Evolutionary conservation across 53 echinoderm and acorn worm species (phyloP), one percentile per base, ranked within the genome.

Genomic region (Mesocentrotus franciscanus): DNA sequence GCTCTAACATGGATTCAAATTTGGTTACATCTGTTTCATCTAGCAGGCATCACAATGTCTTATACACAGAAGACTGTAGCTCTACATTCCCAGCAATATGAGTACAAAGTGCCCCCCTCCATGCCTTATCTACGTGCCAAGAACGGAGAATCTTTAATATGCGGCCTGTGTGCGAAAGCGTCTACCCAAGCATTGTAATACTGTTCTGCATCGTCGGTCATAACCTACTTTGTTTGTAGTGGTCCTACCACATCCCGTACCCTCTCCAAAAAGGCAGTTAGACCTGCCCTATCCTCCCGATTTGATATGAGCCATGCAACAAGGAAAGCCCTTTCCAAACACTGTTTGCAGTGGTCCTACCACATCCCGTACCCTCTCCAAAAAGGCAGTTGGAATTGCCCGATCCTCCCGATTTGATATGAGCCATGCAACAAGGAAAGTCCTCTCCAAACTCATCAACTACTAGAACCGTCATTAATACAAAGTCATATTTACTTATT

Each of bases 121-220:
- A 70, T 56, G 3, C 3, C 3, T 39, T 39, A 3, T 8, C 66
- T 55, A n/a, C 71, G 1, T 95, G 95, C 92, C 92, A 95, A 10
- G 91, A n/a, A 76, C 92, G 92, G 17, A 91, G 62, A 33, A 92
- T 8, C 34, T 92, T n/a, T n/a, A n/a, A n/a, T 91, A 22, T 58
- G 7, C 11, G 78, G 78, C 22, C 79, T 59, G 27, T 92, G 78
- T 11, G 71, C 32, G 85, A 95, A 95, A 24, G 61, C 91, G 17
- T 55, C 90, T 26, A 78, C 39, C 94, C 96, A 90, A 1, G 94
- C 76, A 74, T 90, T 96, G 33, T 34, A 89, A n/a, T 55, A 96
- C 58, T 85, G 85, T 8, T 90, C 90, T 13, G 91, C 75, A 34
- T 78, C 78, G 22, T 95, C 96, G 5, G 56, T 90, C 95, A 96